Percentiles rank a stretch among this genome's conserved stretches.
phyloP scores from a whole-genome alignment of 1,140 invertebrate species.

The Heliothis virescens region DNA sequence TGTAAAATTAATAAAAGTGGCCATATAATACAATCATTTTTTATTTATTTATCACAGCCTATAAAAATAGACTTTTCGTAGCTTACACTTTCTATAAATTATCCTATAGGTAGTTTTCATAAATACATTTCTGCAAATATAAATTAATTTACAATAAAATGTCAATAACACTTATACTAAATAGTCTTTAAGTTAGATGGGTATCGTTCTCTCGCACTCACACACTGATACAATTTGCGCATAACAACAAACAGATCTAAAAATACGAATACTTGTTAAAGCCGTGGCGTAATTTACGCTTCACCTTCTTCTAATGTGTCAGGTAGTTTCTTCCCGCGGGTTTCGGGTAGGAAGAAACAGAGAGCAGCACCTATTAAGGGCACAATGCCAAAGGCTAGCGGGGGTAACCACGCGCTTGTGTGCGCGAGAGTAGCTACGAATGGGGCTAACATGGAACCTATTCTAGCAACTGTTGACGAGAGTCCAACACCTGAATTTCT shows the following conservation, averaged over 20 bases:
- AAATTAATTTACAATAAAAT: conserved; percentile 29
- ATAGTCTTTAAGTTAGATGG: conserved; percentile 26
- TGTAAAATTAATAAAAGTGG: background rate
- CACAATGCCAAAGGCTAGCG: conserved; percentile 89
- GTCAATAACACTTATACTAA: conserved; percentile 13
- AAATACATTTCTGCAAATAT: conserved; percentile 30
- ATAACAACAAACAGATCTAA: conserved; percentile 21
- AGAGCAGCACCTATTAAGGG: conserved; percentile 88
- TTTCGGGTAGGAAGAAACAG: conserved; percentile 89
- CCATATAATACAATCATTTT: conserved; percentile 5
- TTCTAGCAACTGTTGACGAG: conserved; percentile 86
- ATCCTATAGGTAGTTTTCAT: conserved; percentile 7
- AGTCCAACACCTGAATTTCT: conserved; percentile 87
- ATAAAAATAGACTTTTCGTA: conserved; percentile 61
- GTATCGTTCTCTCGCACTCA: background rate
- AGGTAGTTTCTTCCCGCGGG: conserved; percentile 79
- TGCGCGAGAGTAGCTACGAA: conserved; percentile 81
- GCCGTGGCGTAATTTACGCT: conserved; percentile 55
- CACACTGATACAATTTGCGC: background rate
- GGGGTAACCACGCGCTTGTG: conserved; percentile 87
- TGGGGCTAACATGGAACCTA: conserved; percentile 87
- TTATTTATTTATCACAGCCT: conserved; percentile 71
- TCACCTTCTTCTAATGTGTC: conserved; percentile 83
- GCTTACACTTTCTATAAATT: background rate
- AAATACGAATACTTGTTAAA: conserved; percentile 40